Percentiles rank a stretch among this genome's conserved stretches.
Conservation (phyloP, 1,140 invertebrate species). For the Brachionus manjavacas region DNA sequence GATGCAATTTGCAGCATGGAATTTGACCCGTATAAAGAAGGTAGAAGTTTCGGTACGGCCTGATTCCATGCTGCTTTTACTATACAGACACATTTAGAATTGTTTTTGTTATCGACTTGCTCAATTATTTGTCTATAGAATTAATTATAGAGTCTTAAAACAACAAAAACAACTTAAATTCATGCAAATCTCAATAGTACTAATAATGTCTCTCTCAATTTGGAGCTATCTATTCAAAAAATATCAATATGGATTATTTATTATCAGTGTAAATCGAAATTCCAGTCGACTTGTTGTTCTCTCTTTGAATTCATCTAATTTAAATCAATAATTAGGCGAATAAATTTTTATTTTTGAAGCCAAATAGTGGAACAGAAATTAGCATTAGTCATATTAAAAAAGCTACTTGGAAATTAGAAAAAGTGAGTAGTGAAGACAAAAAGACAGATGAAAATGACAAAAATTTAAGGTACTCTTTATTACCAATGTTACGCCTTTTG, state of each 20-base stretch:
- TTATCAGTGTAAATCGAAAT: conserved; percentile 10
- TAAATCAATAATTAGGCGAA: conserved; percentile 32
- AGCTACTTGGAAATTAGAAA: not conserved
- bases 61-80: conserved; percentile 15
- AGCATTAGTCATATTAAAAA: not conserved
- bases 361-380: not conserved
- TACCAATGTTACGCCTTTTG: not conserved
- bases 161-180: not conserved
- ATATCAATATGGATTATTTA: conserved; percentile 18
- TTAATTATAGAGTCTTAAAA: conserved; percentile 19
- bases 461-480: not conserved
- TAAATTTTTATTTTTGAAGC: not conserved
- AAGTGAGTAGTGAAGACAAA: not conserved
- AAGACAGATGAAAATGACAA: not conserved
- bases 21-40: not conserved
- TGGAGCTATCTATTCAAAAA: conserved; percentile 29
- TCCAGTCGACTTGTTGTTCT: not conserved
- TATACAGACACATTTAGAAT: conserved; percentile 9
- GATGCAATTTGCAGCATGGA: not conserved
- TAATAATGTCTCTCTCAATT: conserved; percentile 25
- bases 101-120: conserved; percentile 3
- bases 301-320: conserved; percentile 9
- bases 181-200: conserved; percentile 15
- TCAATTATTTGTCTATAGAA: conserved; percentile 33
- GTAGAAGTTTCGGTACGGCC: not conserved